Percentiles rank a stretch among this genome's conserved stretches.
These are phyloP conservation scores for Anisognathus igniventris DNA, from an alignment of 2,797 vertebrate genomes.

Conservation along the genomic window DNA sequence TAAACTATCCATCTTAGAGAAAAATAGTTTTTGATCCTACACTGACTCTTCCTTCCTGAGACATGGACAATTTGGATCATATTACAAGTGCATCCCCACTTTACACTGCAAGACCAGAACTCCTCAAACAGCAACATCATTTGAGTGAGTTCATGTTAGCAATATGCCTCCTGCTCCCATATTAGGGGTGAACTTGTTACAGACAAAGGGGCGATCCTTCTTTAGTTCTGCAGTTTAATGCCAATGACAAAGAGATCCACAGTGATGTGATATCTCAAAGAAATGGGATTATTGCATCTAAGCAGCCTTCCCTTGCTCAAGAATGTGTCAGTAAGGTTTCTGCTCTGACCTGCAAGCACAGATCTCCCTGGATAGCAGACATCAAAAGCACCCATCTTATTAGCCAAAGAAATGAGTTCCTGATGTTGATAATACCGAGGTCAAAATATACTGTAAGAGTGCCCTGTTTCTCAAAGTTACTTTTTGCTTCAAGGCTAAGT, in stretches of 20 bases:
- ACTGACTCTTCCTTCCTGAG: not conserved
- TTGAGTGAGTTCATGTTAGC: not conserved
- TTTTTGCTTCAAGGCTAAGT: not conserved
- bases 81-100: not conserved
- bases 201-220: not conserved
- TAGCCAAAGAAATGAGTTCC: not conserved
- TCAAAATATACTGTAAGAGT: not conserved
- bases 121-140: not conserved
- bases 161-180: not conserved
- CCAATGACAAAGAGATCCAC: not conserved
- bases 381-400: not conserved
- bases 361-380: not conserved
- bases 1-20: not conserved
- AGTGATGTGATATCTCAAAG: accelerated
- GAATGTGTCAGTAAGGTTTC: not conserved
- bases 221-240: not conserved
- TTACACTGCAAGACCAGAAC: not conserved
- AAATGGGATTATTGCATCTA: not conserved
- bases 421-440: not conserved
- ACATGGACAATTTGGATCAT: not conserved
- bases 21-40: not conserved
- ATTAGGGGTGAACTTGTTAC: not conserved
- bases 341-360: not conserved
- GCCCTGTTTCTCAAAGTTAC: not conserved
- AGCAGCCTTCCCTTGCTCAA: not conserved